A percentile compares a stretch with the other conserved stretches of the same genome.
Conservation (phyloP, 2,888 invertebrate species). For the Sinodicranocentrus sp. region DNA sequence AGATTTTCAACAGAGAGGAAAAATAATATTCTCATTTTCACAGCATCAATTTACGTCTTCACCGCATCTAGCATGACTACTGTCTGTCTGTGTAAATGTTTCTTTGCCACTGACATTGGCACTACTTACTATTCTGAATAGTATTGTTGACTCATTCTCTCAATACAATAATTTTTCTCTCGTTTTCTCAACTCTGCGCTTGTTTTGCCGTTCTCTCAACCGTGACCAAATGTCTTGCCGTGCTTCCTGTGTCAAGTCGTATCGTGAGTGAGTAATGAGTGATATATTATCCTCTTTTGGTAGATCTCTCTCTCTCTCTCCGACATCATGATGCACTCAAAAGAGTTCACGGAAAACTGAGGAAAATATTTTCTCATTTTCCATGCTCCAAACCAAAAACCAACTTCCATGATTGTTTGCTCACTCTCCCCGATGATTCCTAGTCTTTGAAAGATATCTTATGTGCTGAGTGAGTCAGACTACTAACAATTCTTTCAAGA, state of each 20-base stretch:
- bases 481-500: too few species aligned
- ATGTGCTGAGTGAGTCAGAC: too few species aligned
- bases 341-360: too few species aligned
- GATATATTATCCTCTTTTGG: slow-evolving; percentile 34
- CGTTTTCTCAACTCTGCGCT: slow-evolving; percentile 2
- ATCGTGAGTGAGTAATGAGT: slow-evolving; percentile 47
- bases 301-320: not conserved
- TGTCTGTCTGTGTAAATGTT: too few species aligned
- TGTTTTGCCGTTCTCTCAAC: slow-evolving; percentile 48
- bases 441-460: too few species aligned
- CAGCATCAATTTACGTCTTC: not conserved
- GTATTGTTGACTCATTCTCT: not conserved
- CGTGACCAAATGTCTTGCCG: slow-evolving; percentile 62
- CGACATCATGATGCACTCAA: not conserved
- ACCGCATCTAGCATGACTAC: too few species aligned
- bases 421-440: too few species aligned
- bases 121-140: too few species aligned
- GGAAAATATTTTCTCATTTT: too few species aligned
- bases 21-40: too few species aligned
- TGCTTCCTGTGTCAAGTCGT: slow-evolving; percentile 53
- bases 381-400: not conserved
- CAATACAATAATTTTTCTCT: not conserved
- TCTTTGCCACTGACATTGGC: too few species aligned
- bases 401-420: not conserved
- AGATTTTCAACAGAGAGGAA: too few species aligned